Percentiles rank a stretch among this genome's conserved stretches.
These are phyloP conservation scores for Drosophila histrio DNA, from an alignment of 2,888 invertebrate species.

Conservation along the genomic window DNA sequence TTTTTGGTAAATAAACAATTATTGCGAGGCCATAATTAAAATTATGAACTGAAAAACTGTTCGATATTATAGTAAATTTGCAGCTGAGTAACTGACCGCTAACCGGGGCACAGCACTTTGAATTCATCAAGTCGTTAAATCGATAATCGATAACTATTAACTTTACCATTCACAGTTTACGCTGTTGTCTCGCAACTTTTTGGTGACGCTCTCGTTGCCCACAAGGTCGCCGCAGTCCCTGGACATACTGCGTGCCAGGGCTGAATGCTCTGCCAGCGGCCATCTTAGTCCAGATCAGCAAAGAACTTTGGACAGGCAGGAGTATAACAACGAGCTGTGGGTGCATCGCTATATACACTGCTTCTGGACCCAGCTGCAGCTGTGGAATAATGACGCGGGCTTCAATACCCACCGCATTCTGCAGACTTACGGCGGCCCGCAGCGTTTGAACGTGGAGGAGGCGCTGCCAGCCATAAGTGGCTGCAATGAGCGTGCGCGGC, in stretches of 20 bases:
- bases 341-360: conserved; percentile 38
- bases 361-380: conserved; percentile 34
- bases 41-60: no score
- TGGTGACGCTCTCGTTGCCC: not conserved
- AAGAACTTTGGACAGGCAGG: conserved; percentile 23
- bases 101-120: no score
- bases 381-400: conserved; percentile 35
- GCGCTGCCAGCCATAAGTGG: conserved; percentile 18
- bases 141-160: not conserved
- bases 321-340: conserved; percentile 7
- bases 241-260: conserved; percentile 17
- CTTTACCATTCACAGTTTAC: not conserved
- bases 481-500: conserved; percentile 23
- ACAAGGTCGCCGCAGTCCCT: conserved; percentile 9
- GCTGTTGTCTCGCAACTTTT: not conserved
- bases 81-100: no score
- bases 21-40: no score
- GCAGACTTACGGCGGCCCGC: conserved; percentile 24
- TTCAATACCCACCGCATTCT: conserved; percentile 29
- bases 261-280: conserved; percentile 18
- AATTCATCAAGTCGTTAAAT: not conserved
- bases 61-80: no score
- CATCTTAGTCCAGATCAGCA: conserved; percentile 10
- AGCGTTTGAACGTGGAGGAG: conserved; percentile 25
- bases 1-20: no score